phyloP scores from a whole-genome alignment of 2,888 invertebrate genomes.

The Apomyelois bistriatella region DNA sequence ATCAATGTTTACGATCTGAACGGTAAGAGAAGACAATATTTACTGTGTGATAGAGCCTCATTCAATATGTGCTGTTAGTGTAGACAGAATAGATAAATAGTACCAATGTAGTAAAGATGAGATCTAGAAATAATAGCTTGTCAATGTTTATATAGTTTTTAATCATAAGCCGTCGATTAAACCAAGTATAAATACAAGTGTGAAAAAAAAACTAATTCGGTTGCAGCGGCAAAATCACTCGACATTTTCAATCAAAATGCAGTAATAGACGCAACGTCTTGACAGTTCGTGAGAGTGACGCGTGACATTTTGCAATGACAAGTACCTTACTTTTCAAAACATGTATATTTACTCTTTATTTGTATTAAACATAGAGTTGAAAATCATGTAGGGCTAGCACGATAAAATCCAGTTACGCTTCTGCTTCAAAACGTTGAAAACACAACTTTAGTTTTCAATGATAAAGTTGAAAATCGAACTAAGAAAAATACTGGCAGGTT shows the following conservation, averaged over 20 bases:
- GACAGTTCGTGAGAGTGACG: slow-evolving; percentile 50
- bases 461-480: slow-evolving; percentile 5
- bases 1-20: too few relatives aligned
- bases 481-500: slow-evolving; percentile 3
- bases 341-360: neutral
- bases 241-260: slow-evolving; percentile 33
- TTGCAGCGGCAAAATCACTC: slow-evolving; percentile 22
- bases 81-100: too few relatives aligned
- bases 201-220: neutral
- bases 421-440: neutral
- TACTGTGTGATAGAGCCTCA: too few relatives aligned
- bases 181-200: too few relatives aligned
- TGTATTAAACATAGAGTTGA: neutral
- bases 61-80: too few relatives aligned
- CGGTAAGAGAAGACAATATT: too few relatives aligned
- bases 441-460: slow-evolving; percentile 6
- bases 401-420: neutral
- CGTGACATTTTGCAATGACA: slow-evolving; percentile 62
- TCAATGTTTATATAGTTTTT: too few relatives aligned
- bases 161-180: too few relatives aligned
- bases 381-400: neutral
- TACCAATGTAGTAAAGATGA: too few relatives aligned
- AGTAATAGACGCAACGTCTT: slow-evolving; percentile 46
- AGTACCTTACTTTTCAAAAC: slow-evolving; percentile 25
- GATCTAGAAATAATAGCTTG: too few relatives aligned